Base-by-base conservation (phyloP, 2,888 invertebrate genomes). In the Polydrusus tereticollis region DNA sequence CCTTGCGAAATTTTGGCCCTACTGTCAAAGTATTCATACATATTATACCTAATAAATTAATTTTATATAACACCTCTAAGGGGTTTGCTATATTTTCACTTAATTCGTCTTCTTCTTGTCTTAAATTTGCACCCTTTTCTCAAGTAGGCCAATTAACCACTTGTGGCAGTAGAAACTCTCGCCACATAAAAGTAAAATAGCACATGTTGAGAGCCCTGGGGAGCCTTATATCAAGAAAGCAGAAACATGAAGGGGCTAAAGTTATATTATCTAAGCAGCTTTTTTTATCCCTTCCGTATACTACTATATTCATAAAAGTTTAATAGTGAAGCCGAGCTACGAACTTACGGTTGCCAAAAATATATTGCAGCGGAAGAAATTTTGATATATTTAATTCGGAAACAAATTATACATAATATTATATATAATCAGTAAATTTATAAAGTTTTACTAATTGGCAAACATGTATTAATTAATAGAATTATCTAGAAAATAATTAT, bases 101-200 rank as follows among this genome's bases (percentile, higher is more conserved):
- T 45, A 45, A 8, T 45, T 45, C 20, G 12, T 20, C 45, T 45
- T 29, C 29, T 52, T 52, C 16, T 29, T 29, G 16, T 29, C 16
- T 5, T 16, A 29, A 7, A 7, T 14, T 16, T 29, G 6, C 16
- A 29, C 29, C 52, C 16, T 29, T 52, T 29, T 16, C 52, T 29
- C 16, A 29, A 52, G 16, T n/a, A 29, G 16, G 52, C 52, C n/a
- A 55, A 65, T 65, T 52, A 52, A 65, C 65, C 65, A 65, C 65
- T 65, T 65, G 65, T 65, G 55, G 65, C 33, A 38, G 65, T 16
- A 38, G 29, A 21, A 52, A 65, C 26, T 55, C 57, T 18, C 43
- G 12, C 12, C 65, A 65, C 55, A 57, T 55, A 41, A 55, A 41
- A 41, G 55, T 21, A 52, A 65, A 64, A 65, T 41, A 57, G 52